These are phyloP conservation scores for Austrofundulus limnaeus DNA, from an alignment of 2,113 vertebrate genomes.

Conservation along the genomic window DNA sequence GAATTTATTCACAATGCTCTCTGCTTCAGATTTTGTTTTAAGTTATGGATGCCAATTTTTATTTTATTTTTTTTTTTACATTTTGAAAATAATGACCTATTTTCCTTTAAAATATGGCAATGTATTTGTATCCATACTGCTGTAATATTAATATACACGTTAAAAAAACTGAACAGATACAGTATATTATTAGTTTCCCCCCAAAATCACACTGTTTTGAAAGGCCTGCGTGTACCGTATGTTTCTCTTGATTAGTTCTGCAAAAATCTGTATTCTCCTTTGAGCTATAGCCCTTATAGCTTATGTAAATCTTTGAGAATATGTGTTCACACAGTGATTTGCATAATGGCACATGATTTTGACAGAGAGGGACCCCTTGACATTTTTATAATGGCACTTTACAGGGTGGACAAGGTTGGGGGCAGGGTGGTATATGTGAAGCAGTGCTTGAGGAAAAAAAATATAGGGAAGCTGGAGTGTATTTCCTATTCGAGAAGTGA, in stretches of 20 bases:
- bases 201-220: not conserved
- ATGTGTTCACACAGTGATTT: constrained; percentile 71
- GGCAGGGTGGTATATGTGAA: constrained; percentile 48
- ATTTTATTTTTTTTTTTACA: not conserved
- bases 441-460: constrained; percentile 50
- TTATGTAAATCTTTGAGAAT: constrained; percentile 67
- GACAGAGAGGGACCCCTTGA: constrained; percentile 71
- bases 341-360: constrained; percentile 77
- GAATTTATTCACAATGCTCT: not conserved
- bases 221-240: not conserved
- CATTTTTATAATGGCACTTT: constrained; percentile 79
- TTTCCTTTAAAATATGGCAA: no score
- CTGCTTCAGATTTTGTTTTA: constrained; percentile 3
- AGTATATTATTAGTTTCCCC: no score
- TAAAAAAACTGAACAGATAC: no score
- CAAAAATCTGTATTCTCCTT: constrained; percentile 53
- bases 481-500: constrained; percentile 35
- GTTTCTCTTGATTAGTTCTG: constrained; percentile 36
- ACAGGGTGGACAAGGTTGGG: constrained; percentile 70
- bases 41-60: not conserved
- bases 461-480: constrained; percentile 40
- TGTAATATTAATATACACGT: no score
- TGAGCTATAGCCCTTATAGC: constrained; percentile 52
- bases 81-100: not conserved
- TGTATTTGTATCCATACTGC: no score